Evolutionary conservation across 2,888 invertebrate genomes (phyloP).

Genomic region (Micoletzkya japonica): DNA sequence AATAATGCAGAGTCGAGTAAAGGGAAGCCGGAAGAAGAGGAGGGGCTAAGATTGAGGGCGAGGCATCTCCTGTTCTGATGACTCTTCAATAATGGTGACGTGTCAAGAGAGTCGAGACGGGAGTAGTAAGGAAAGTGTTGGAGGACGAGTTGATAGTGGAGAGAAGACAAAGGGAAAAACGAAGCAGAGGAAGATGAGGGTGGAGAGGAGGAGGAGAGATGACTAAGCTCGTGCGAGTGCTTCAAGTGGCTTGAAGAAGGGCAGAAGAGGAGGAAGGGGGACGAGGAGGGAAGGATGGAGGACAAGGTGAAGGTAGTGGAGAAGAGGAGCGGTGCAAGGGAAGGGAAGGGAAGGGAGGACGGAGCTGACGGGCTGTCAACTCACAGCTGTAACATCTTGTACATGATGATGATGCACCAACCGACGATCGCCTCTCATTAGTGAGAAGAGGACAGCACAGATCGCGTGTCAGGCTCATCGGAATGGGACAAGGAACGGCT

Average conservation of each 20-base stretch:
- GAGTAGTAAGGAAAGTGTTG: background rate
- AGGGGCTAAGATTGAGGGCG: too few species aligned
- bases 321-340: background rate
- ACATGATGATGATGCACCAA: background rate
- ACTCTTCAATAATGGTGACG: too few species aligned
- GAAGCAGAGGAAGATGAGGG: background rate
- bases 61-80: too few species aligned
- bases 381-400: background rate
- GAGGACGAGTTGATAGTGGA: too few species aligned
- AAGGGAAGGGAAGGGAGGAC: background rate
- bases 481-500: too few species aligned
- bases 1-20: too few species aligned
- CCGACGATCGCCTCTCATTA: background rate
- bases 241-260: background rate
- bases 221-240: conserved; percentile 9
- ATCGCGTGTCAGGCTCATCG: background rate
- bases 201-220: background rate
- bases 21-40: too few species aligned
- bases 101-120: background rate
- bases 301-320: background rate
- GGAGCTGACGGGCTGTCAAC: background rate
- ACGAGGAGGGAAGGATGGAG: background rate
- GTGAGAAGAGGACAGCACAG: background rate
- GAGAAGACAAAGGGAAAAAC: background rate
- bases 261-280: background rate